Percentiles rank a stretch among this genome's conserved stretches.
Conservation (phyloP, 2,113 vertebrate genomes). For the Mormyrus iriodes region DNA sequence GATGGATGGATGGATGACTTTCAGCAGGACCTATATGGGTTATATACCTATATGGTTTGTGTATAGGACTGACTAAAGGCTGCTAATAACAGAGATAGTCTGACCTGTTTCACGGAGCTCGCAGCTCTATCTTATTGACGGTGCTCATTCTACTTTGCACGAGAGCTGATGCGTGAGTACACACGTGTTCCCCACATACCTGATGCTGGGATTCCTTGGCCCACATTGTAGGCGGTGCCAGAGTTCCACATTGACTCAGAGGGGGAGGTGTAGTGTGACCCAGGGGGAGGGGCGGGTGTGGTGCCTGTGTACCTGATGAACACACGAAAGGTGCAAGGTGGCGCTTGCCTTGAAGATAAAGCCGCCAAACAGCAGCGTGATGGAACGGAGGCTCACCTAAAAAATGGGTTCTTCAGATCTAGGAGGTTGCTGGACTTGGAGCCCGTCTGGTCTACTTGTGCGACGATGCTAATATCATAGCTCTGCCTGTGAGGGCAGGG, state of each 20-base stretch:
- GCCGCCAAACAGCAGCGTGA: not conserved
- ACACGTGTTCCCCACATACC: slow-evolving; percentile 56
- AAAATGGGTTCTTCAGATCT: slow-evolving; percentile 93
- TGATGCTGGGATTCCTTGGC: slow-evolving; percentile 78
- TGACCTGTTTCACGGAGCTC: not conserved
- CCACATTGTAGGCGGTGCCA: slow-evolving; percentile 74
- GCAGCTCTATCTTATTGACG: not conserved
- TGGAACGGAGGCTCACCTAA: slow-evolving; percentile 66
- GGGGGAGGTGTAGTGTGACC: slow-evolving; percentile 85
- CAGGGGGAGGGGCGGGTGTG: slow-evolving; percentile 79
- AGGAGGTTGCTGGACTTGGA: slow-evolving; percentile 92
- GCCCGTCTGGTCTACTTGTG: slow-evolving; percentile 92
- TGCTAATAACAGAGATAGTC: not conserved
- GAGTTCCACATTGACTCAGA: slow-evolving; percentile 94
- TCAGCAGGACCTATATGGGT: not conserved
- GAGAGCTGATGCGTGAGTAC: not conserved
- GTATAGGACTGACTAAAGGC: not conserved
- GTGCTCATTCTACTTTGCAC: not conserved
- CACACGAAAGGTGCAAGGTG: slow-evolving; percentile 10
- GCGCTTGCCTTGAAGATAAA: not conserved
- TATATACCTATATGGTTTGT: too few relatives aligned
- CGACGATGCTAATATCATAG: slow-evolving; percentile 94
- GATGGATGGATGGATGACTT: not conserved
- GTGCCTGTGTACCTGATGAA: slow-evolving; percentile 78
- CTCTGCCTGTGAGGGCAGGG: slow-evolving; percentile 71